These are phyloP conservation scores for Propsilocerus akamusi DNA, from an alignment of 1,140 invertebrate genomes.

Conservation along the genomic window DNA sequence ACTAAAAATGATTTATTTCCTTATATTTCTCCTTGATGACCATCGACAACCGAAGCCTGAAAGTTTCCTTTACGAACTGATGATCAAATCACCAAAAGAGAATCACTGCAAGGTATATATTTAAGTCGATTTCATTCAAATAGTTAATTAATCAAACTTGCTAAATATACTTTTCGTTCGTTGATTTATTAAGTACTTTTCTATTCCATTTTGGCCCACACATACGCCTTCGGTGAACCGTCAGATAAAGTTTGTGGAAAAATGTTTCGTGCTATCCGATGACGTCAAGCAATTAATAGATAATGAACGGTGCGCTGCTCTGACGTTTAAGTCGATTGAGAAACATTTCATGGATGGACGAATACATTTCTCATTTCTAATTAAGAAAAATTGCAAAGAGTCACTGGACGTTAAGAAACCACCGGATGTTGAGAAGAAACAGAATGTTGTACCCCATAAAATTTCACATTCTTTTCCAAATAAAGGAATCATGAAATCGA, in stretches of 20 bases:
- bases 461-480: neutral
- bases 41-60: neutral
- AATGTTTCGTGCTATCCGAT: neutral
- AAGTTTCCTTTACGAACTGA: neutral
- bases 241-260: neutral
- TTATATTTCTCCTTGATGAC: neutral
- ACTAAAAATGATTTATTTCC: neutral
- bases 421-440: neutral
- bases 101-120: neutral
- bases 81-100: neutral
- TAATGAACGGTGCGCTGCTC: neutral
- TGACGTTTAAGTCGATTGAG: neutral
- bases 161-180: neutral
- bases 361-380: neutral
- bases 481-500: neutral
- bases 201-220: neutral
- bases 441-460: neutral
- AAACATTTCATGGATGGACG: neutral
- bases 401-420: neutral
- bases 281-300: neutral
- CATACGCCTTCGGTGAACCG: neutral
- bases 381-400: neutral
- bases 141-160: neutral
- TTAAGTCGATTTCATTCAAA: neutral
- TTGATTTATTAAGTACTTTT: neutral